Base-by-base conservation (phyloP, 1,140 invertebrate species). In the Heliconius nattereri region DNA sequence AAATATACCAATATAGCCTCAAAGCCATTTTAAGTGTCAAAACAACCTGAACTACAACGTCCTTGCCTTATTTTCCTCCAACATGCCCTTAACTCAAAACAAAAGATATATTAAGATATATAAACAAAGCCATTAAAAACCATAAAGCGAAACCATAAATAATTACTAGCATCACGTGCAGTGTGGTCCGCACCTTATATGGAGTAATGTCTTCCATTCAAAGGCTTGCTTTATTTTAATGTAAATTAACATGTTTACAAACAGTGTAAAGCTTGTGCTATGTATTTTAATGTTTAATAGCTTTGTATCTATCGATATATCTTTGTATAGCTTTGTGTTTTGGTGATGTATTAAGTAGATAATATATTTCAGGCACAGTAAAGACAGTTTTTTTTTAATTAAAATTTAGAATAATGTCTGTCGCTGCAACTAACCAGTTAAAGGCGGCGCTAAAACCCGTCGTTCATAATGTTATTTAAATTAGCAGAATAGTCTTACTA, bases 161-260 rank as follows among this genome's bases (percentile, higher is more conserved):
- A 76, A 71, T 23, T 7, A 37, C 37, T 70, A 23, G 40, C 29
- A 23, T 70, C 20, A 11, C 32, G 73, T 74, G 32, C 23, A 60
- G 76, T 77, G 76, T 71, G 76, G 76, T 77, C 76, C 35, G 7
- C 20, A 8, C 76, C 70, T 77, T 71, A 77, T 77, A 71, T 19
- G 76, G 49, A 23, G 70, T 77, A 77, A 77, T 77, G 40, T 71
- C 29, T 49, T 52, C 76, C 70, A 77, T 72, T 72, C 29, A 77
- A 77, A 72, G 26, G 40, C 49, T 32, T 32, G 70, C 40, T 77
- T 71, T 70, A 77, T 77, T 77, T 40, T 77, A n/a, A 77, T 77
- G 76, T 77, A 77, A 77, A 77, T 77, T 37, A 37, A 72, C 20
- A 72, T 72, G 70, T 77, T 77, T 77, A 71, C 70, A 71, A 52